Base-by-base conservation (phyloP, 2,888 invertebrate species). In the Cheilosia soror region DNA sequence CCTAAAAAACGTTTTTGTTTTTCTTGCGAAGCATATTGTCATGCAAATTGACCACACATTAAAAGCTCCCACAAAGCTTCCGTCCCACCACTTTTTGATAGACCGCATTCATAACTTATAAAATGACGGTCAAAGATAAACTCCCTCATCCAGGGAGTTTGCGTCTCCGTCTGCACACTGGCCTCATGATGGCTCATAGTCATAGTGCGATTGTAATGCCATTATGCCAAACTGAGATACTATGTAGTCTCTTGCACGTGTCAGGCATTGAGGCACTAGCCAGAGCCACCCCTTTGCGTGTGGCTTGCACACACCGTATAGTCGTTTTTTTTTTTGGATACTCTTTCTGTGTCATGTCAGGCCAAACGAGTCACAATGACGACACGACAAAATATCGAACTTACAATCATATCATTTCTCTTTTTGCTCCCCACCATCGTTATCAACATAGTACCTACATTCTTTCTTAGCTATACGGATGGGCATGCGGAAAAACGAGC, bases 401-500 rank as follows among this genome's bases (percentile, higher is more conserved):
- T 55, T 60, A 53, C 42, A 60, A 68, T 77, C 68, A 69, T 75
- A 58, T 75, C 75, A 75, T 79, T 75, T 83, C 83, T 78, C 71
- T 72, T 82, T 29, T 72, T 66, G 47, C 29, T 40, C 44, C 72
- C 57, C 62, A 37, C 31, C 53, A 15, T 40, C 27, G 11, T 51
- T 69, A 25, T 63, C 63, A 49, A 42, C 13, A 31, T 53, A 42
- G 27, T 29, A 44, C 7, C 29, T 49, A 79, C 75, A 84, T 84
- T 84, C 84, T 79, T 84, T 84, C 84, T 76, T 84, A 75, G 75
- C 80, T 84, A n/a, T n/a, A 84, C 75, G 84, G 80, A 84, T 80
- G 84, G 75, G 79, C 75, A 84, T 84, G 75, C 79, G 76, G 81
- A 68, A 81, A 85, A 81, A 77, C 57, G 33, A 72, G 76, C 49